Evolutionary conservation across 2,888 invertebrate genomes (phyloP).

Genomic region (Pinctada fucata): DNA sequence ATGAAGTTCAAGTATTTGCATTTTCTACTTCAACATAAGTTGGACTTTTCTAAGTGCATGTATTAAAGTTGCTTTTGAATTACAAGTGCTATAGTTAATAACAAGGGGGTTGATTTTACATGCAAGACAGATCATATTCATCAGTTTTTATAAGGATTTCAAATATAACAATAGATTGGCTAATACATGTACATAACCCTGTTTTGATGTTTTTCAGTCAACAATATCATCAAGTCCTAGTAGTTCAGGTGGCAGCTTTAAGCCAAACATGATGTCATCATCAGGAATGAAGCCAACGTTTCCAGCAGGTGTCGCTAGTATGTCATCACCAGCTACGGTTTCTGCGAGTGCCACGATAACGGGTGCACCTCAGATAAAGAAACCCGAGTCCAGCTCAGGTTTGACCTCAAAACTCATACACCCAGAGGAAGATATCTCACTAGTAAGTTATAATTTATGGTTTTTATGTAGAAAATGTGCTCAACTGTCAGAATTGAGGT

Average conservation of each 20-base stretch:
- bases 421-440: slow-evolving; percentile 75
- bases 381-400: slow-evolving; percentile 75
- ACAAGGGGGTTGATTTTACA: too few species aligned
- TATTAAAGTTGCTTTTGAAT: too few species aligned
- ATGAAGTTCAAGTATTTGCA: too few species aligned
- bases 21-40: too few species aligned
- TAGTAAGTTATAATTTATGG: slow-evolving; percentile 65
- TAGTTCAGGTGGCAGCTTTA: background rate
- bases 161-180: too few species aligned
- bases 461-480: background rate
- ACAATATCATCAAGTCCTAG: slow-evolving; percentile 26
- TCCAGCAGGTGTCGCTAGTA: slow-evolving; percentile 61
- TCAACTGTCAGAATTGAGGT: background rate
- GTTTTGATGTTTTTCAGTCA: slow-evolving; percentile 19
- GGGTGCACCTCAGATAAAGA: slow-evolving; percentile 73
- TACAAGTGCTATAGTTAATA: too few species aligned
- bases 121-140: too few species aligned
- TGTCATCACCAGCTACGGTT: slow-evolving; percentile 41
- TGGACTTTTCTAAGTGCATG: too few species aligned
- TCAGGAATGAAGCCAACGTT: slow-evolving; percentile 66
- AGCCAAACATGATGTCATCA: slow-evolving; percentile 17
- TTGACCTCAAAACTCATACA: slow-evolving; percentile 75
- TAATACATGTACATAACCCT: too few species aligned
- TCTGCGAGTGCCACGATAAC: slow-evolving; percentile 67
- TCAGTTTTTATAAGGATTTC: too few species aligned